Percentiles rank a stretch among this genome's conserved stretches.
These are phyloP conservation scores for Helicoverpa armigera DNA, from an alignment of 1,140 invertebrate species.

Conservation along the genomic window DNA sequence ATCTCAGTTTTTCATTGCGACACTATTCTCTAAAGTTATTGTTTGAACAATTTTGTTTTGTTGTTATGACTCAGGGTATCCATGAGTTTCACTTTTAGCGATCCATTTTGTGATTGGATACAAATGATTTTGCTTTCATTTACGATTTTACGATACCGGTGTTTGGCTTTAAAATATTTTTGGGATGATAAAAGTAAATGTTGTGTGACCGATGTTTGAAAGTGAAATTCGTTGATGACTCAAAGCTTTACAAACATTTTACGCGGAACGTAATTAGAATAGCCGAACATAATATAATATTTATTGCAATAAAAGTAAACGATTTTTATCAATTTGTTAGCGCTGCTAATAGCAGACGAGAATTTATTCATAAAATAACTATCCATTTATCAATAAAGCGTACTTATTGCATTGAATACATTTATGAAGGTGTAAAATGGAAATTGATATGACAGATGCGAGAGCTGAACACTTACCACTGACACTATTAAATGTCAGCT, in stretches of 20 bases:
- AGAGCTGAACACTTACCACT: conserved; percentile 28
- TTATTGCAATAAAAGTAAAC: conserved; percentile 8
- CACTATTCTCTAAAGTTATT: conserved; percentile 69
- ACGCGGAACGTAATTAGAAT: conserved; percentile 20
- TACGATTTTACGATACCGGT: conserved; percentile 60
- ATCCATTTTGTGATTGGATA: conserved; percentile 59
- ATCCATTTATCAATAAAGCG: conserved; percentile 11
- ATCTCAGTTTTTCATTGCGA: conserved; percentile 65
- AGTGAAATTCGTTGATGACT: conserved; percentile 66
- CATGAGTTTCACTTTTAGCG: conserved; percentile 68
- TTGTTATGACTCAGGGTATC: conserved; percentile 61
- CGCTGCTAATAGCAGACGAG: conserved; percentile 1
- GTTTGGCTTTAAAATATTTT: conserved; percentile 63
- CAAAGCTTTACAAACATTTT: conserved; percentile 52
- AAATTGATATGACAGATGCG: conserved; percentile 31
- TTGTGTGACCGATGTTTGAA: conserved; percentile 55
- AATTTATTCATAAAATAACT: conserved; percentile 4
- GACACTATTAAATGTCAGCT: conserved; percentile 33
- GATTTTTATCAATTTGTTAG: conserved; percentile 3
- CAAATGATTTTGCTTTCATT: conserved; percentile 70
- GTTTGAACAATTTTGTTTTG: conserved; percentile 72
- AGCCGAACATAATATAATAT: not conserved
- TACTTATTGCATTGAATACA: not conserved
- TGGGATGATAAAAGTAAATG: conserved; percentile 57
- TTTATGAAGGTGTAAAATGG: conserved; percentile 33